These are phyloP conservation scores for Hippasteria phrygiana DNA, from an alignment of 53 echinoderm and acorn worm species.

Conservation along the genomic window DNA sequence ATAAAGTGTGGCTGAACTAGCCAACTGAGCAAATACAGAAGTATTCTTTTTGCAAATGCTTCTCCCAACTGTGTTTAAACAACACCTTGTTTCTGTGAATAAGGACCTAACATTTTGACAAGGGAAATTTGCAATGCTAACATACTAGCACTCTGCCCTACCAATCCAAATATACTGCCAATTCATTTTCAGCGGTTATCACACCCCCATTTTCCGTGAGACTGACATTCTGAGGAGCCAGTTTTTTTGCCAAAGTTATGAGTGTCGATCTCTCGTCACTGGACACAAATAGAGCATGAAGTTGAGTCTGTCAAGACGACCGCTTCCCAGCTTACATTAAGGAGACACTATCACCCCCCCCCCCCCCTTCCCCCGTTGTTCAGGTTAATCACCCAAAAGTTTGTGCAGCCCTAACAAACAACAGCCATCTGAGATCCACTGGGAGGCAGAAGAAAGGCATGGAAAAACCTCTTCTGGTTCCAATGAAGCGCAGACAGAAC, in stretches of 20 bases:
- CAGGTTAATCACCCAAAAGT: conserved; percentile 75
- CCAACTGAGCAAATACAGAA: background rate
- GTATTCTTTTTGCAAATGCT: background rate
- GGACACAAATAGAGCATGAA: conserved; percentile 60
- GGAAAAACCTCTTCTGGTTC: conserved; percentile 69
- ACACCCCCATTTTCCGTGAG: conserved; percentile 52
- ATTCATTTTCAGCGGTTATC: conserved; percentile 36
- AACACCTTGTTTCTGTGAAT: background rate
- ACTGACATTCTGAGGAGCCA: conserved; percentile 39
- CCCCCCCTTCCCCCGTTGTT: conserved; percentile 4
- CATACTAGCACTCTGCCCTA: background rate
- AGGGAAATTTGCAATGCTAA: conserved; percentile 46
- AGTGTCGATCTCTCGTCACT: conserved; percentile 52
- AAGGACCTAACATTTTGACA: conserved; percentile 13
- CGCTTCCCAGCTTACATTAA: conserved; percentile 28
- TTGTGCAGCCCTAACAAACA: conserved; percentile 69
- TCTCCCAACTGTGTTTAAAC: background rate
- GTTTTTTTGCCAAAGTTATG: conserved; percentile 39
- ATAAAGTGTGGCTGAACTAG: background rate
- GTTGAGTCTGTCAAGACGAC: conserved; percentile 13
- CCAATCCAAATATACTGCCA: conserved; percentile 24
- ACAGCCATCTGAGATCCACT: conserved; percentile 52
- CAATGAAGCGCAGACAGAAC: conserved; percentile 65
- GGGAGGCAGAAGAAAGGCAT: conserved; percentile 32
- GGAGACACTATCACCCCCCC: background rate